These are phyloP conservation scores for Ptychobarbus kaznakovi DNA, from an alignment of 2,797 vertebrate genomes.

Conservation along the genomic window DNA sequence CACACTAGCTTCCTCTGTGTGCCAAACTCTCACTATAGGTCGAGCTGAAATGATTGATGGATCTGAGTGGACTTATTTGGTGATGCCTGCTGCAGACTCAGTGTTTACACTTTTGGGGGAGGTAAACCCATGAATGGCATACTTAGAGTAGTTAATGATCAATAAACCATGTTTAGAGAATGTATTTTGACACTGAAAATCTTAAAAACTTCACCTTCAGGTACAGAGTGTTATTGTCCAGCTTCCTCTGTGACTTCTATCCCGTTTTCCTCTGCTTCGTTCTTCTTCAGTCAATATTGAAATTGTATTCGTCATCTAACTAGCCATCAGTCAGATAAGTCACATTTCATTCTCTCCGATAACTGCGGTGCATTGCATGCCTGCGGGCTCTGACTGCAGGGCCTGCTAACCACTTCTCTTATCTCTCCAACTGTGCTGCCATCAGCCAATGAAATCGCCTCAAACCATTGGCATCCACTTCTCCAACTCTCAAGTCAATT, in stretches of 20 bases:
- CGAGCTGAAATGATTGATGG: too few species aligned
- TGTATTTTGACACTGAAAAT: neutral
- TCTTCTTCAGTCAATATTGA: conserved; percentile 12
- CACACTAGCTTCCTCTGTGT: too few species aligned
- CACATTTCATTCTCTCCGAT: conserved; percentile 46
- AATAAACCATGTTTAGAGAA: neutral
- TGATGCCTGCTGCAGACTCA: too few species aligned
- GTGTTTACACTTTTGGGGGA: neutral
- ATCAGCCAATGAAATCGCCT: conserved; percentile 50
- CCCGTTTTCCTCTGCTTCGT: neutral
- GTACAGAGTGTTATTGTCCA: neutral
- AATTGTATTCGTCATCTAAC: conserved; percentile 41
- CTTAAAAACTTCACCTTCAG: neutral
- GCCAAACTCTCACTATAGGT: too few species aligned
- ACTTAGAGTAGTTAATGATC: neutral
- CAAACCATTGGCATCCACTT: conserved; percentile 36
- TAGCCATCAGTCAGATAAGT: conserved; percentile 47
- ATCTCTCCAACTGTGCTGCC: conserved; percentile 41
- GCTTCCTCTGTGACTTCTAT: neutral
- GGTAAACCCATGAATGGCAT: neutral
- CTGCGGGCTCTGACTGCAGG: conserved; percentile 33
- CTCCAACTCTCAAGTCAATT: conserved; percentile 41
- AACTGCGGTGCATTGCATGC: conserved; percentile 1
- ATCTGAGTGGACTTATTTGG: neutral
- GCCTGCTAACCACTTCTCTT: conserved; percentile 29